phyloP scores from a whole-genome alignment of 2,113 vertebrate species.

The Bungarus multicinctus region DNA sequence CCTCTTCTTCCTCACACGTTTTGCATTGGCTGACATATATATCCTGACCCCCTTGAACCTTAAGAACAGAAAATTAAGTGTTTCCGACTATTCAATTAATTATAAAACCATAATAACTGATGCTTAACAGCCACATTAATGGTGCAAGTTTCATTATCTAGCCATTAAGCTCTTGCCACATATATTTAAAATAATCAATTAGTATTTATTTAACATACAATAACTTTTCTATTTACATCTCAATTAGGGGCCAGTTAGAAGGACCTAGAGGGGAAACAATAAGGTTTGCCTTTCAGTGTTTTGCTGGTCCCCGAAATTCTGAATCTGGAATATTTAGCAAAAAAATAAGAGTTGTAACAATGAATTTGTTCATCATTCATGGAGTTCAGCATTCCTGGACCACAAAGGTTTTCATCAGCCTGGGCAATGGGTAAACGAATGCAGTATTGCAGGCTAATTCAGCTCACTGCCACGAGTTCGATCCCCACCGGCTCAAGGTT shows the following conservation, averaged over 20 bases:
- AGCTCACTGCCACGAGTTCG: too few relatives aligned
- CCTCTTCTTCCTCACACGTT: not conserved
- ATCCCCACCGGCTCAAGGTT: too few relatives aligned
- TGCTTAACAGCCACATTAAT: conserved; percentile 53
- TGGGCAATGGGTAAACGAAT: too few relatives aligned
- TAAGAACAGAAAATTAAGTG: conserved; percentile 35
- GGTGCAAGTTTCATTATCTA: conserved; percentile 60
- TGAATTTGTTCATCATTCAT: not conserved
- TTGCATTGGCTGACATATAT: conserved; percentile 34
- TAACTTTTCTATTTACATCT: conserved; percentile 57
- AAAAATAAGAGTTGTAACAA: not conserved
- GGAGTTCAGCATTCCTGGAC: not conserved
- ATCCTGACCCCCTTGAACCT: conserved; percentile 47
- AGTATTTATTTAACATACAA: conserved; percentile 71
- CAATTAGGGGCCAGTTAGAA: conserved; percentile 55
- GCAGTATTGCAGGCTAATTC: too few relatives aligned
- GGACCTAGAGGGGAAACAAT: not conserved
- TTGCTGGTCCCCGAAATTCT: not conserved
- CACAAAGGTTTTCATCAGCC: not conserved
- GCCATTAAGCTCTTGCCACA: conserved; percentile 61
- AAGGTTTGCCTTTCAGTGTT: not conserved
- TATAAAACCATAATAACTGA: conserved; percentile 65
- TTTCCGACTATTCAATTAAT: conserved; percentile 64
- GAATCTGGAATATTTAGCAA: not conserved
- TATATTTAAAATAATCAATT: conserved; percentile 70